phyloP scores from a whole-genome alignment of 2,888 invertebrate genomes.

The Epirrhoe alternata region DNA sequence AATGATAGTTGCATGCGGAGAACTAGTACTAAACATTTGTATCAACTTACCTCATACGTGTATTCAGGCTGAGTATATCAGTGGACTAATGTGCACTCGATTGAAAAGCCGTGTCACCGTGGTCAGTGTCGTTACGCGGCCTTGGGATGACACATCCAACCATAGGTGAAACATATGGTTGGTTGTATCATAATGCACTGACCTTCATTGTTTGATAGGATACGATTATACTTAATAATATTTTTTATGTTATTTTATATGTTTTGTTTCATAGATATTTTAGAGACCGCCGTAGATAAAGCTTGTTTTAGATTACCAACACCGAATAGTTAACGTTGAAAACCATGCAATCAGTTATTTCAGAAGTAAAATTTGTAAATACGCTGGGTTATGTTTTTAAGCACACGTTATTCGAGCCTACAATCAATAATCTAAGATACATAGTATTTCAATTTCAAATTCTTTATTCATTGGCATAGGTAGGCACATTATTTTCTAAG shows the following conservation, averaged over 20 bases:
- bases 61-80: slow-evolving; percentile 53
- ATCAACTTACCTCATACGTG: slow-evolving; percentile 73
- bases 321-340: slow-evolving; percentile 37
- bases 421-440: slow-evolving; percentile 13
- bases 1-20: slow-evolving; percentile 60
- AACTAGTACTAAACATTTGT: slow-evolving; percentile 32
- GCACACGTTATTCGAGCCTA: slow-evolving; percentile 22
- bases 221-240: slow-evolving; percentile 22
- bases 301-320: slow-evolving; percentile 42
- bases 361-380: background rate
- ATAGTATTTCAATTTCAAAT: background rate
- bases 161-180: slow-evolving; percentile 47
- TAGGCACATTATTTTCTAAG: background rate
- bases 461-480: background rate
- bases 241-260: slow-evolving; percentile 11
- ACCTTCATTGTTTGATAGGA: slow-evolving; percentile 33
- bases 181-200: slow-evolving; percentile 37
- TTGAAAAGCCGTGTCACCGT: slow-evolving; percentile 58
- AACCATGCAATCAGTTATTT: slow-evolving; percentile 37
- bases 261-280: slow-evolving; percentile 4
- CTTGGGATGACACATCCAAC: slow-evolving; percentile 65
- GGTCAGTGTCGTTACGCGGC: slow-evolving; percentile 68
- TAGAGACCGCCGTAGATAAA: slow-evolving; percentile 23
- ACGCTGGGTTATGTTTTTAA: slow-evolving; percentile 14
- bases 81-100: slow-evolving; percentile 65